Conservation (phyloP, 2,113 vertebrate genomes). For the Platycercus adscitus region DNA sequence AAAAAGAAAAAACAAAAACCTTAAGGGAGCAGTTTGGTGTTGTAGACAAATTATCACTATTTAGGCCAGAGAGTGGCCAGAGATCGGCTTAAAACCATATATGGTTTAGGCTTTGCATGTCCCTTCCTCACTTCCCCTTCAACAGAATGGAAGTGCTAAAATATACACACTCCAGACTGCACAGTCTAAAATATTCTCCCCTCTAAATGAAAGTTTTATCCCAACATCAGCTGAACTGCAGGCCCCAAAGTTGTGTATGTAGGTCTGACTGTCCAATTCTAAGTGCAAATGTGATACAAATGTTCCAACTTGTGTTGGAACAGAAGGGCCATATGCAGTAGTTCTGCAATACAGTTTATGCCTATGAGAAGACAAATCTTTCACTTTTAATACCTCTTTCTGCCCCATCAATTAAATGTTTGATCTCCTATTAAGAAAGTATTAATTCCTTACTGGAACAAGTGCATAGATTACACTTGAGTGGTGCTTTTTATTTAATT, state of each 20-base stretch:
- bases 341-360: neutral
- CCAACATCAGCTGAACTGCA: neutral
- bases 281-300: neutral
- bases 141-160: neutral
- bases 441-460: neutral
- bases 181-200: neutral
- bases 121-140: accelerated
- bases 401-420: neutral
- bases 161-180: neutral
- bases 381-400: neutral
- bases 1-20: neutral
- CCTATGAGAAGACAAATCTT: neutral
- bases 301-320: neutral
- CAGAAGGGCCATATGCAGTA: neutral
- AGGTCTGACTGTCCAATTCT: neutral
- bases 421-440: neutral
- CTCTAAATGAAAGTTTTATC: neutral
- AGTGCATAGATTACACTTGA: neutral
- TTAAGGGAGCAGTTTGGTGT: neutral
- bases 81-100: neutral
- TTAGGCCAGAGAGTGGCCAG: neutral
- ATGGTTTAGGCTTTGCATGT: neutral
- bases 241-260: neutral
- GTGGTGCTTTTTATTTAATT: neutral
- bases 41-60: neutral